Evolutionary conservation across 2,888 invertebrate genomes (phyloP).

Genomic region (Caenorhabditis angaria): DNA sequence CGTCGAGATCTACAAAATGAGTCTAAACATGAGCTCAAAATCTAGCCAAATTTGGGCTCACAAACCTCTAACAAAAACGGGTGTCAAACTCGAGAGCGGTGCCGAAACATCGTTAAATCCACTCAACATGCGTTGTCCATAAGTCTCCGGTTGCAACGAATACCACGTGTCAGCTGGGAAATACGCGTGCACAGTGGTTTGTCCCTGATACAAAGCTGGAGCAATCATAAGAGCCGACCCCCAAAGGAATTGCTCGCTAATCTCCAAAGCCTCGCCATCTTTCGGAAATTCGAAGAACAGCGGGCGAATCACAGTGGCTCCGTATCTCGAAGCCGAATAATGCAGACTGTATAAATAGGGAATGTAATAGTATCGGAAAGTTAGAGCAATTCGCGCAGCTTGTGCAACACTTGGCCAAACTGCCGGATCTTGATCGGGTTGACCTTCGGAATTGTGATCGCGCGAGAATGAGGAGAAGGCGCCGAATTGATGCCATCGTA

Average conservation of each 20-base stretch:
- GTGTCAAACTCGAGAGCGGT: constrained; percentile 54
- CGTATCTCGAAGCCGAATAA: constrained; percentile 53
- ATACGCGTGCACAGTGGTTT: constrained; percentile 67
- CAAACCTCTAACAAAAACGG: constrained; percentile 62
- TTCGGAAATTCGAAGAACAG: constrained; percentile 65
- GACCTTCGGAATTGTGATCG: constrained; percentile 51
- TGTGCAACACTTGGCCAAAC: constrained; percentile 59
- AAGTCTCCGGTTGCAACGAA: constrained; percentile 56
- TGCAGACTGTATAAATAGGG: constrained; percentile 66
- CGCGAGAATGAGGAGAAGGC: constrained; percentile 66
- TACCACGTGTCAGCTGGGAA: constrained; percentile 73
- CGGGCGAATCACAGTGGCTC: constrained; percentile 64
- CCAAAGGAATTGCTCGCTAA: constrained; percentile 65
- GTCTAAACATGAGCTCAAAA: too few species aligned
- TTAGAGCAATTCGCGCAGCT: constrained; percentile 54
- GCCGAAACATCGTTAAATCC: constrained; percentile 59
- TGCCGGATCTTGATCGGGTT: constrained; percentile 57
- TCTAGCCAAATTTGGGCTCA: neutral
- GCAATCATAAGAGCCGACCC: constrained; percentile 64
- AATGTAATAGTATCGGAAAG: constrained; percentile 56
- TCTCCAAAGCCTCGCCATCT: constrained; percentile 48
- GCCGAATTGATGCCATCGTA: constrained; percentile 77
- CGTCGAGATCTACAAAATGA: too few species aligned
- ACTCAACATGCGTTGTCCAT: constrained; percentile 43
- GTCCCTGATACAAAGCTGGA: constrained; percentile 56